Evolutionary conservation across 1,140 invertebrate species (phyloP).

Genomic region (Aphis gossypii): DNA sequence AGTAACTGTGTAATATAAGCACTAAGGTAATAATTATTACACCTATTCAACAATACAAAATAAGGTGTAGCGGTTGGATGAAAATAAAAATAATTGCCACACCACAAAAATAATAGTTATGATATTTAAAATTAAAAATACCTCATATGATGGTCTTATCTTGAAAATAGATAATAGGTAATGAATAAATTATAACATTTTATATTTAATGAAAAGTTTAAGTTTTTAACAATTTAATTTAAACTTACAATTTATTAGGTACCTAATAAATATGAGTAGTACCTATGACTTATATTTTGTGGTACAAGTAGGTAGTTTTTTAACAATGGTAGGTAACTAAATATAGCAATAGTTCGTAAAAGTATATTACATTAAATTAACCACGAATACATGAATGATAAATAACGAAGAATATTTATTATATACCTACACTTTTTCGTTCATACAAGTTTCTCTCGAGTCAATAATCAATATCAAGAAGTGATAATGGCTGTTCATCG

Average conservation of each 20-base stretch:
- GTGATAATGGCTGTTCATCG: slow-evolving; percentile 6
- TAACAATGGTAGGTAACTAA: not conserved
- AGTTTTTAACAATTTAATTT: not conserved
- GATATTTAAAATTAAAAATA: not conserved
- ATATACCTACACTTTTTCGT: not conserved
- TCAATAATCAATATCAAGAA: slow-evolving; percentile 9
- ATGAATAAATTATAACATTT: not conserved
- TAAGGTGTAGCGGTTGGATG: not conserved
- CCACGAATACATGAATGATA: not conserved
- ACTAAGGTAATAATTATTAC: not conserved
- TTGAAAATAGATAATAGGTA: not conserved
- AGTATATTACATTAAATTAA: not conserved
- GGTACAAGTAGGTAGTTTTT: not conserved
- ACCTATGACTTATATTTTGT: not conserved
- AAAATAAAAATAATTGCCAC: not conserved
- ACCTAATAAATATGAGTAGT: no score
- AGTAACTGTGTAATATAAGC: not conserved
- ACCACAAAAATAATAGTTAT: not conserved
- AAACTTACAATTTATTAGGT: not conserved
- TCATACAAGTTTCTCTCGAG: not conserved
- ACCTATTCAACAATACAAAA: not conserved
- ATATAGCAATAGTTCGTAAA: not conserved
- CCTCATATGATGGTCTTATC: not conserved
- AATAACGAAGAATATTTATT: not conserved
- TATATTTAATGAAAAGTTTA: not conserved